Conservation (phyloP, 2,113 vertebrate species). For the pig (Sus scrofa) region DNA sequence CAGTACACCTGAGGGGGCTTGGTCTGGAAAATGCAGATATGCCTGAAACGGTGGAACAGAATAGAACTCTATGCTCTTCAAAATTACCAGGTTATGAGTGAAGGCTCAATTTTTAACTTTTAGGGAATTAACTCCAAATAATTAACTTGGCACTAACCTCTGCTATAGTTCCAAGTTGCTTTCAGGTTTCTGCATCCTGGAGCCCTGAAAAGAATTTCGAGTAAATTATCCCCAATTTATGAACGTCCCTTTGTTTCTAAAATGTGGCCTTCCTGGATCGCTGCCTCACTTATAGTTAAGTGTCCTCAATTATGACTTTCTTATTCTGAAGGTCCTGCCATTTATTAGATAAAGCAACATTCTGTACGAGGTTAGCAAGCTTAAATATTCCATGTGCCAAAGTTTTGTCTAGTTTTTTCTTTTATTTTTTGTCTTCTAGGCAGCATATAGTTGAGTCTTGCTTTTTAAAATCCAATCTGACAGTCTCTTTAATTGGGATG, state of each 20-base stretch:
- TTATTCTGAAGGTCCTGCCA: not conserved
- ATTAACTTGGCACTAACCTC: not conserved
- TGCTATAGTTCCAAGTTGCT: not conserved
- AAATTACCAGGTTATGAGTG: not conserved
- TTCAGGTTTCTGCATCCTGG: not conserved
- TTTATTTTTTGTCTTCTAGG: not conserved
- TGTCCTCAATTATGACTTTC: not conserved
- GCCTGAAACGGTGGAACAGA: not conserved
- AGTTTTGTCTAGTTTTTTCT: not conserved
- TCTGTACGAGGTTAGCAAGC: not conserved
- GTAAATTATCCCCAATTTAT: not conserved
- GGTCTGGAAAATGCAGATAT: not conserved
- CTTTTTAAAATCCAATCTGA: not conserved
- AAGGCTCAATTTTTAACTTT: not conserved
- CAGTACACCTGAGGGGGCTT: not conserved
- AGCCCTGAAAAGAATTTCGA: not conserved
- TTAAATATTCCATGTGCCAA: not conserved
- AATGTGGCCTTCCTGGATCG: not conserved
- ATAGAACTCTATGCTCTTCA: not conserved
- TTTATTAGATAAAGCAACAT: not conserved
- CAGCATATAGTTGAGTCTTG: not conserved
- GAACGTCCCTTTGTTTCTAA: not conserved
- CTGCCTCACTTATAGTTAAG: not conserved
- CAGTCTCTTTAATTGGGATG: not conserved
- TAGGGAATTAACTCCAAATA: not conserved